Evolutionary conservation across 2,113 vertebrate species (phyloP), one percentile per base, ranked within the genome.

Genomic region (Tenebrosternarchus preto): DNA sequence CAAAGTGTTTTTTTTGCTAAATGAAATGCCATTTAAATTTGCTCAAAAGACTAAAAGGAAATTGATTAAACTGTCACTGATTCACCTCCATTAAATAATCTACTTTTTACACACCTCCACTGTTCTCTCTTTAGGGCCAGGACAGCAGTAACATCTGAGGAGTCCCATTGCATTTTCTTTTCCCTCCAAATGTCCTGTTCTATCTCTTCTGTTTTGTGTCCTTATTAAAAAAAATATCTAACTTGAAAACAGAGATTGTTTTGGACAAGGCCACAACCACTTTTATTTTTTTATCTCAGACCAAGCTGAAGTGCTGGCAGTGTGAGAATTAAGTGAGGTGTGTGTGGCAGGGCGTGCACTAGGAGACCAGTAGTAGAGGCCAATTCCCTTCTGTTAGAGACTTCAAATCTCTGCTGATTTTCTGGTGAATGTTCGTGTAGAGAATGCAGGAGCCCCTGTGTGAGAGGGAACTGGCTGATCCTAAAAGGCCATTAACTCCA

Each of bases 401-500:
- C n/a, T n/a, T n/a, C n/a, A n/a, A n/a, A n/a, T n/a, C n/a, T n/a
- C n/a, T n/a, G n/a, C n/a, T n/a, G n/a, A 74, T 63, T 73, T 31
- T 78, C 57, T 57, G 25, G 57, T 25, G 16, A 57, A 73, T 43
- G 59, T 24, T 77, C 24, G 75, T 31, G 68, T 36, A 73, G 29
- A 88, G 81, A 89, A 86, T 86, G 84, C 82, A 81, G 85, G 73
- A 85, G 83, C 86, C 82, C 86, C 85, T 85, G 90, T 91, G 81
- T 88, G 87, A 90, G 67, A 78, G 66, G 59, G 59, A 36, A 57
- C 66, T 68, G 50, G 29, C 57, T 17, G 46, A 72, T 75, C 78
- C 89, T 85, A 83, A 82, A 83, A 87, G 84, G 85, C 90, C 90
- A 89, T 93, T 90, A 90, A 86, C 86, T 77, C 84, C 86, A 90